A percentile compares a stretch with the other conserved stretches of the same genome.
phyloP scores from a whole-genome alignment of 2,113 vertebrate species.

The Notothenia rossii region DNA sequence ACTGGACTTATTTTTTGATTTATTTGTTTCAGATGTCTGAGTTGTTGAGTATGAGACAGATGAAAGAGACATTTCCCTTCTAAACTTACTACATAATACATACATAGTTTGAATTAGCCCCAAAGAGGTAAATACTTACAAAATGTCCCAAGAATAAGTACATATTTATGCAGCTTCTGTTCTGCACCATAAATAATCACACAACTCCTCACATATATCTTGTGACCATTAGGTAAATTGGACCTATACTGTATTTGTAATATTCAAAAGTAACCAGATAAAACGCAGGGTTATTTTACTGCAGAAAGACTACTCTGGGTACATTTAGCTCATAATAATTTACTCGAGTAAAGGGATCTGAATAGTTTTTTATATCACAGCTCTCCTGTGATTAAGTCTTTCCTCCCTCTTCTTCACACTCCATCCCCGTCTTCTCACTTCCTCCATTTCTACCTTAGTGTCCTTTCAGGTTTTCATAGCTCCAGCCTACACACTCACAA shows the following conservation, averaged over 20 bases:
- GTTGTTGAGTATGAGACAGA: too few relatives aligned
- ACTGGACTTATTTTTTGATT: too few relatives aligned
- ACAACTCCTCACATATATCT: neutral
- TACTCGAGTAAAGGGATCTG: neutral
- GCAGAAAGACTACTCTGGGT: neutral
- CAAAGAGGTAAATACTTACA: neutral
- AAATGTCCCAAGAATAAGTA: neutral
- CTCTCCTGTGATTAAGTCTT: slow-evolving; percentile 32
- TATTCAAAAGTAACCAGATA: neutral
- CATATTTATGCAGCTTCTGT: neutral
- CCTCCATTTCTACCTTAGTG: slow-evolving; percentile 57
- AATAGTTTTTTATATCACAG: neutral
- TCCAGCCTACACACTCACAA: slow-evolving; percentile 39
- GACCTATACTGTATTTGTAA: neutral
- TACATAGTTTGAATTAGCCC: too few relatives aligned
- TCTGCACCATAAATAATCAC: neutral
- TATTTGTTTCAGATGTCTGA: too few relatives aligned
- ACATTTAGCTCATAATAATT: neutral
- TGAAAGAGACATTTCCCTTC: neutral
- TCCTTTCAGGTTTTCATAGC: slow-evolving; percentile 54
- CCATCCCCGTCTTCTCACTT: slow-evolving; percentile 57
- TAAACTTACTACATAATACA: too few relatives aligned
- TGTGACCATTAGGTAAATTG: neutral
- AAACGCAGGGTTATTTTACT: neutral
- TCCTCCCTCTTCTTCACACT: slow-evolving; percentile 61